Evolutionary conservation across 1,140 invertebrate species (phyloP).

Genomic region (Brachionus asplanchnoidis): DNA sequence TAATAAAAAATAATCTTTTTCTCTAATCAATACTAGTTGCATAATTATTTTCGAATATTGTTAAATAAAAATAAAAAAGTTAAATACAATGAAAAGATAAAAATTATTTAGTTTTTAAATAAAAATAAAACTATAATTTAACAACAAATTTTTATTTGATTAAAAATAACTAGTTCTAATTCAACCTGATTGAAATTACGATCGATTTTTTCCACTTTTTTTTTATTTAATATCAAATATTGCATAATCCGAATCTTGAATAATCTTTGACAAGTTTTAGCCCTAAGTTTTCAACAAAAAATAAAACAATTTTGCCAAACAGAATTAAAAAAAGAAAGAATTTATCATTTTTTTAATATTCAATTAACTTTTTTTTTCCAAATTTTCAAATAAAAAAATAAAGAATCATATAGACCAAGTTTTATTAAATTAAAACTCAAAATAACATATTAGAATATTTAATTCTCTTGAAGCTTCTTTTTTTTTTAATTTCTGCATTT

Average conservation of each 20-base stretch:
- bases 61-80: neutral
- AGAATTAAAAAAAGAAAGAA: neutral
- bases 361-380: neutral
- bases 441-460: too few species aligned
- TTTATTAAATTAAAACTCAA: too few species aligned
- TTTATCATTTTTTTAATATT: neutral
- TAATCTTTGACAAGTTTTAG: neutral
- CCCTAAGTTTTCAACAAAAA: neutral
- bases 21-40: neutral
- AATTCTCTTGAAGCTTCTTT: too few species aligned
- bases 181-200: neutral
- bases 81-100: neutral
- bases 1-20: too few species aligned
- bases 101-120: neutral
- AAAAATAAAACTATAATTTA: too few species aligned
- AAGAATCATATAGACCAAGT: too few species aligned
- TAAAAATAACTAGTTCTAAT: neutral
- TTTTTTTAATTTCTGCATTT: too few species aligned
- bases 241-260: neutral
- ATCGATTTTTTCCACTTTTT: neutral
- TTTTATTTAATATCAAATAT: neutral
- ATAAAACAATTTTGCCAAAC: neutral
- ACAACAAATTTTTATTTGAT: too few species aligned
- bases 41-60: neutral
- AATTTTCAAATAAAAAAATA: too few species aligned